Evolutionary conservation across 37 sponge, comb jelly and placozoan genomes (phyloP), one percentile per base, ranked within the genome.

Genomic region (Beroe forskalii): DNA sequence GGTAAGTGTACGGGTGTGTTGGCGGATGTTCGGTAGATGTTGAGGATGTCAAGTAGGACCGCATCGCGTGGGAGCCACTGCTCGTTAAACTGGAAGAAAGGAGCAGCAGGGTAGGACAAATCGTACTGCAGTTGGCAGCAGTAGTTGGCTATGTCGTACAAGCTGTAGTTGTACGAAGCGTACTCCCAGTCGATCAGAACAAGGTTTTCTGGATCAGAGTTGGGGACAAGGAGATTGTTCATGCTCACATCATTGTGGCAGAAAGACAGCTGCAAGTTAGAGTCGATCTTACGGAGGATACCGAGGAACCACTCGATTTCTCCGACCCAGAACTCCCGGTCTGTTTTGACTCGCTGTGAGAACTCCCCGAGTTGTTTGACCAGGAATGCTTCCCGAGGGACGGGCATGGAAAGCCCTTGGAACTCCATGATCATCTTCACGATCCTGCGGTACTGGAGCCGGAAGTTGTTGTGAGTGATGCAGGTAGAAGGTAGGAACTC

Each of bases 231-330:
- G 4, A 69, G 32, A 36, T 69, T 69, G 38, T 69, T 69, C 72
- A 69, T 69, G 38, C 32, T 69, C 4, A 69, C 27, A 17, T 69
- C 72, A 69, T 69, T 69, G 72, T 69, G 72, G 32, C 72, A 69
- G 72, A 69, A 69, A 9, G 72, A 32, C 4, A 69, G 17, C 38
- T 33, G 27, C 35, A 69, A 2, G 72, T 69, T 32, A 1, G 33
- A 32, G 17, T 35, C 72, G 37, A 69, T 28, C 38, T 32, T 32
- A 17, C 8, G 8, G 33, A 69, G 38, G 6, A 32, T 36, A 37
- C 9, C 38, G 1, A 69, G 1, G 32, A 20, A 69, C 72, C 72
- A 69, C 8, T 69, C 72, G 19, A 69, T 37, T 35, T 69, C 72
- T 14, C 72, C 37, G 4, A 27, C 32, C 72, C 72, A 69, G 17